These are phyloP conservation scores for Morus bassanus DNA, from an alignment of 2,797 vertebrate genomes.

Conservation along the genomic window DNA sequence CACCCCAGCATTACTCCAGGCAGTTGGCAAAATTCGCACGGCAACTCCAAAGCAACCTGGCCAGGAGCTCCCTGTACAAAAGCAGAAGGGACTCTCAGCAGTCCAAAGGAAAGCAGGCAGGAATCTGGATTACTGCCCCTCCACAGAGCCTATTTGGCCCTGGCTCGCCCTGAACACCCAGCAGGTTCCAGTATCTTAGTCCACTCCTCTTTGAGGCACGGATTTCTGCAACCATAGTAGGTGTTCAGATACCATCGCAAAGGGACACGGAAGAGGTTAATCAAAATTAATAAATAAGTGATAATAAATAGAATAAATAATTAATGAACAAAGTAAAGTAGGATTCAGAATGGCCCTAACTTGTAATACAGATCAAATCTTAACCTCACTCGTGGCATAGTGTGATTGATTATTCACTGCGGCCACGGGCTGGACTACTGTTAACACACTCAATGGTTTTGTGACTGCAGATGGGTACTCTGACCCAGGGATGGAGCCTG, in stretches of 20 bases:
- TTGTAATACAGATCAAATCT: not conserved
- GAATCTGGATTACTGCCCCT: not conserved
- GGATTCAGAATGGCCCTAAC: not conserved
- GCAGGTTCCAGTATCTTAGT: not conserved
- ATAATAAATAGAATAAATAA: not conserved
- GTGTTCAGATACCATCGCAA: not conserved
- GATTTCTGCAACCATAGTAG: not conserved
- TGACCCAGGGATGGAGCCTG: not conserved
- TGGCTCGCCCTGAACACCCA: not conserved
- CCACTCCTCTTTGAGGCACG: not conserved
- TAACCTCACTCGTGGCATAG: not conserved
- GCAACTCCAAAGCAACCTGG: not conserved
- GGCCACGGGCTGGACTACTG: not conserved
- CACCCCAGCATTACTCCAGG: not conserved
- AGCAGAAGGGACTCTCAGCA: not conserved
- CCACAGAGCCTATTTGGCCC: not conserved
- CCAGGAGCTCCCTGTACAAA: not conserved
- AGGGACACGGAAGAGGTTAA: not conserved
- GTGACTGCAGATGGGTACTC: not conserved
- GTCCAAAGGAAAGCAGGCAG: fast-evolving
- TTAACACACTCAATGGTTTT: not conserved
- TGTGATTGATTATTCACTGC: not conserved
- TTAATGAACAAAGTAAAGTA: not conserved
- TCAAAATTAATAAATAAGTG: not conserved
- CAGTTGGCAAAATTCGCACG: not conserved